These are phyloP conservation scores for Galago senegalensis DNA, from an alignment of 2,797 vertebrate genomes.

Conservation along the genomic window DNA sequence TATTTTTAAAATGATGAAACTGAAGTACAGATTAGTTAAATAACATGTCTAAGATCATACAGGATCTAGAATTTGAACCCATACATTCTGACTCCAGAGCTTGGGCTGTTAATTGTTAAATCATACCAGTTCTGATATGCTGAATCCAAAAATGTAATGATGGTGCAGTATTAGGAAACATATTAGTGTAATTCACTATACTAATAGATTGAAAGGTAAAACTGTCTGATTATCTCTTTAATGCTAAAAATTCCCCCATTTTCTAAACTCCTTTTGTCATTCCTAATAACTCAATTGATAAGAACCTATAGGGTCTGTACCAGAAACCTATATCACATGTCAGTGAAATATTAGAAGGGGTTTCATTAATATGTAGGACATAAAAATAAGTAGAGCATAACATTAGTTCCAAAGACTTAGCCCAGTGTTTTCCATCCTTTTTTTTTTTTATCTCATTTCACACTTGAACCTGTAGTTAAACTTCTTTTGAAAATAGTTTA, in stretches of 20 bases:
- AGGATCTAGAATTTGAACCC: slow-evolving; percentile 38
- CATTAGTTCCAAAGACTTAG: slow-evolving; percentile 23
- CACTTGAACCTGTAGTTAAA: too few species aligned
- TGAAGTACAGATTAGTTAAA: slow-evolving; percentile 32
- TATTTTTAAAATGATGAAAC: slow-evolving; percentile 17
- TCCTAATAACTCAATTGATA: slow-evolving; percentile 7
- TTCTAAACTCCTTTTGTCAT: slow-evolving; percentile 28
- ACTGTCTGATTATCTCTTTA: slow-evolving; percentile 22
- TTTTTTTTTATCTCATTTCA: too few species aligned
- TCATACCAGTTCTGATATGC: not conserved
- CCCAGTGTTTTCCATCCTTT: too few species aligned
- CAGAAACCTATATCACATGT: slow-evolving; percentile 30
- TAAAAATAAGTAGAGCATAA: not conserved
- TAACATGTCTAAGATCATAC: not conserved
- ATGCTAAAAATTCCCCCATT: not conserved
- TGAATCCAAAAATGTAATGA: slow-evolving; percentile 9
- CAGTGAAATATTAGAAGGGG: slow-evolving; percentile 40
- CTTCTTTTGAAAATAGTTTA: too few species aligned
- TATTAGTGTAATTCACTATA: slow-evolving; percentile 19
- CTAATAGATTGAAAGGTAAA: not conserved
- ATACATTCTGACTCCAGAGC: not conserved
- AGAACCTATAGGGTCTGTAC: slow-evolving; percentile 6
- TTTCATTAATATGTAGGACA: slow-evolving; percentile 19
- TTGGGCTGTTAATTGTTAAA: slow-evolving; percentile 17
- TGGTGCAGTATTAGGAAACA: slow-evolving; percentile 33